These are phyloP conservation scores for Sprattus sprattus DNA, from an alignment of 2,113 vertebrate genomes.

Conservation along the genomic window DNA sequence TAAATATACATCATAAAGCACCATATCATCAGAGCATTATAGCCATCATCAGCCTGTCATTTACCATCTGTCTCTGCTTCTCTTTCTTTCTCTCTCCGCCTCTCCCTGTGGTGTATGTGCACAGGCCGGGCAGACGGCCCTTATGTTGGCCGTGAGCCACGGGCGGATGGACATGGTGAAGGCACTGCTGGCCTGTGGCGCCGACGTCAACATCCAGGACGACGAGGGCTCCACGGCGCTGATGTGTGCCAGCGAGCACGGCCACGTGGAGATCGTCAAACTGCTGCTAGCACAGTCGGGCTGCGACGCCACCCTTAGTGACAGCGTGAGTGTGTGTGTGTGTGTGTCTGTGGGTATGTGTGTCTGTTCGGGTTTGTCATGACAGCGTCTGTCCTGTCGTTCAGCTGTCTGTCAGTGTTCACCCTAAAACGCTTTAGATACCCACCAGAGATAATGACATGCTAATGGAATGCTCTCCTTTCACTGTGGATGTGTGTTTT, in stretches of 20 bases:
- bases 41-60: neutral
- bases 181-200: constrained; percentile 85
- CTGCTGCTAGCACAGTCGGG: constrained; percentile 88
- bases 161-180: constrained; percentile 97
- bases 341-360: constrained; percentile 71
- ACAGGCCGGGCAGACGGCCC: constrained; percentile 93
- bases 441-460: neutral
- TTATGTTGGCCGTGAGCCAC: constrained; percentile 97
- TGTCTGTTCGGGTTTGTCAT: too few species aligned
- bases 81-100: neutral
- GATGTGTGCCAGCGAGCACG: constrained; percentile 96
- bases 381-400: neutral
- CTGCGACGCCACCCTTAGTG: constrained; percentile 87
- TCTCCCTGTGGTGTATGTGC: neutral
- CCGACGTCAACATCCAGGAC: constrained; percentile 93
- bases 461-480: constrained; percentile 22
- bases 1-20: neutral
- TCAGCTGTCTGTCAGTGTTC: neutral
- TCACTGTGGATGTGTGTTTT: neutral
- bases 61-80: neutral
- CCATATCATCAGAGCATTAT: neutral
- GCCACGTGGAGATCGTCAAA: constrained; percentile 94
- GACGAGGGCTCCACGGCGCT: constrained; percentile 95
- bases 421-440: neutral
- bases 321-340: constrained; percentile 80